Evolutionary conservation across 2,888 invertebrate species (phyloP), one percentile per base, ranked within the genome.

Genomic region (Argyra leucocephala): DNA sequence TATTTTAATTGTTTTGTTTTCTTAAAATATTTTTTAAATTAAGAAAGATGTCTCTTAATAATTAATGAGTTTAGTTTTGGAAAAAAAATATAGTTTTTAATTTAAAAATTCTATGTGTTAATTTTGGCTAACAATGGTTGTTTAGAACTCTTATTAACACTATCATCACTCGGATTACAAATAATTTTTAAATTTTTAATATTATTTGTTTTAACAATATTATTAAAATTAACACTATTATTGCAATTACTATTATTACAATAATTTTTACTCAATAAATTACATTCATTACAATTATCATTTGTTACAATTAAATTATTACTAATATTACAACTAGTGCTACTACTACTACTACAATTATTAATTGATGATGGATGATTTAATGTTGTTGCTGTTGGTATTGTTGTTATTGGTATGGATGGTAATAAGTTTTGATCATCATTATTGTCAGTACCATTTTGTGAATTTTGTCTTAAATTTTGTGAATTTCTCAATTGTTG

Each of bases 91-190:
- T 57, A 18, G 3, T 59, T 21, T 57, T 57, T 21, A 57, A 12
- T 57, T 22, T 57, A 57, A 7, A n/a, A 2, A 57, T 24, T 22
- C 68, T 75, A 76, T 63, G 76, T 74, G 72, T 78, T 77, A 62
- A 78, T 78, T 71, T 74, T 76, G 31, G 75, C 73, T 69, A 79
- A 66, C 61, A 79, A 71, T 24, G 78, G 78, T 67, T 79, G 79
- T 15, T 76, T 76, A 1, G 75, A 76, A 60, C 71, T 70, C 66
- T 69, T 63, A 64, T 64, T 65, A 61, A 63, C 62, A 48, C 63
- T 67, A 64, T 70, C 69, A 57, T 70, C 59, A 65, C 69, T 63
- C n/a, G 71, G 70, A 64, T 73, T 74, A 69, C 74, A 71, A 7
- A 73, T 69, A 22, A 73, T 70, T 68, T 76, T 76, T 63, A 75